Base-by-base conservation (phyloP, 2,113 vertebrate genomes). In the Brachypodius melanocephalos region DNA sequence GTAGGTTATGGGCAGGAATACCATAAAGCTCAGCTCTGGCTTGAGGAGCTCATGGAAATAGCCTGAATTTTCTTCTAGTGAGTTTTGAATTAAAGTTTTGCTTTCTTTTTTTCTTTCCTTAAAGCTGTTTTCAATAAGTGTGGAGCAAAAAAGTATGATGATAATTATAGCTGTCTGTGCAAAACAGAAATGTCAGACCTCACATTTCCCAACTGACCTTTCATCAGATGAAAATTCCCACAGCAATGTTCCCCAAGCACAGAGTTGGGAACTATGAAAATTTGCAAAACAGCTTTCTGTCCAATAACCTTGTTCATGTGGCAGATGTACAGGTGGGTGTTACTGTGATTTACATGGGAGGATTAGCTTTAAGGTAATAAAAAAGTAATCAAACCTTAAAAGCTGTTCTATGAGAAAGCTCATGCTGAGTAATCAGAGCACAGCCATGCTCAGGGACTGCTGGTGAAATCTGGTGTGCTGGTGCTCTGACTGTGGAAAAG, bases 141-240 rank as follows among this genome's bases (percentile, higher is more conserved):
- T 31, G 22, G 63, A 88, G 66, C 88, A 93, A 91, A 95, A 97
- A 94, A 96, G 75, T 62, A 96, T 90, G 94, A 95, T 42, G 85
- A 88, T 92, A 97, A 97, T 97, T 97, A 96, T 22, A 97, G 94
- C 86, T 89, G 92, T 92, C 93, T 88, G 87, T 91, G 79, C 90
- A 97, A 94, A 97, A 89, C 84, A 94, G 88, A 90, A 90, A 92
- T 74, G 83, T 95, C 95, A 88, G 75, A 84, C 90, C 90, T 96
- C 94, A 65, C 76, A 79, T 93, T 96, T 93, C 89, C 87, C 85
- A 79, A 63, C 16, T 92, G 89, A 89, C 93, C 91, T 95, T 95
- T 86, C 83, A 79, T 68, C 85, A 61, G 72, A 89, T 57, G 63
- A 82, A 80, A 95, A 92, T 93, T 96, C 96, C 94, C 95, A 97